phyloP scores from a whole-genome alignment of 2,888 invertebrate species.

The Xylophagus ater region DNA sequence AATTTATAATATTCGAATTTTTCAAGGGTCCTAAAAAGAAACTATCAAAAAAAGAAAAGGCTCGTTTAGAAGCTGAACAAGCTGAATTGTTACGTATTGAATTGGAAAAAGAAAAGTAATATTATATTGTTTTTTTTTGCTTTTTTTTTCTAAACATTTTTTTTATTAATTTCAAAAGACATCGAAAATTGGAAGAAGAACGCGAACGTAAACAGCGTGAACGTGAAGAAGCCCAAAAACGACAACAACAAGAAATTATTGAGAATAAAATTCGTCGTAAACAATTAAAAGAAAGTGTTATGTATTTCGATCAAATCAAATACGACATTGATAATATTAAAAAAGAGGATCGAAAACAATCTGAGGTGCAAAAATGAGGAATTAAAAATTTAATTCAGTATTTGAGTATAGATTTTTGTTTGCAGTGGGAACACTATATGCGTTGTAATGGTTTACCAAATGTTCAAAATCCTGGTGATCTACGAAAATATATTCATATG shows the following conservation, averaged over 20 bases:
- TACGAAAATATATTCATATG: constrained; percentile 38
- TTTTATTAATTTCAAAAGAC: constrained; percentile 19
- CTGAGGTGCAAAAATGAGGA: constrained; percentile 18
- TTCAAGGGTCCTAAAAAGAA: constrained; percentile 39
- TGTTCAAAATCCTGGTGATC: constrained; percentile 35
- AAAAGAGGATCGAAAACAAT: constrained; percentile 25
- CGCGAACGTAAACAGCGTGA: constrained; percentile 35
- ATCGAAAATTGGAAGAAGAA: constrained; percentile 36
- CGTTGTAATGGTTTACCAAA: constrained; percentile 38
- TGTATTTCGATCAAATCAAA: constrained; percentile 29
- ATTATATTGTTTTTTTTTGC: neutral
- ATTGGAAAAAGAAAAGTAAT: constrained; percentile 38
- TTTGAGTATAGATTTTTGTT: neutral
- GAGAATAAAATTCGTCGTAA: constrained; percentile 34
- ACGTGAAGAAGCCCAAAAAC: constrained; percentile 35
- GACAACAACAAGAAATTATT: constrained; percentile 33
- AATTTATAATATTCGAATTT: too few relatives aligned
- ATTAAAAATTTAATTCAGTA: too few relatives aligned
- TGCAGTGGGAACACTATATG: constrained; percentile 37
- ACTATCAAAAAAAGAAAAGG: constrained; percentile 39
- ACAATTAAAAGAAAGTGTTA: constrained; percentile 34
- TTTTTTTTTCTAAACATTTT: neutral
- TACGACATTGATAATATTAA: constrained; percentile 30
- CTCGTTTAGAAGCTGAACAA: constrained; percentile 37
- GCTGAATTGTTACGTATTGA: constrained; percentile 38